phyloP scores from a whole-genome alignment of 2,797 vertebrate genomes.

The Sebastolobus altivelis region DNA sequence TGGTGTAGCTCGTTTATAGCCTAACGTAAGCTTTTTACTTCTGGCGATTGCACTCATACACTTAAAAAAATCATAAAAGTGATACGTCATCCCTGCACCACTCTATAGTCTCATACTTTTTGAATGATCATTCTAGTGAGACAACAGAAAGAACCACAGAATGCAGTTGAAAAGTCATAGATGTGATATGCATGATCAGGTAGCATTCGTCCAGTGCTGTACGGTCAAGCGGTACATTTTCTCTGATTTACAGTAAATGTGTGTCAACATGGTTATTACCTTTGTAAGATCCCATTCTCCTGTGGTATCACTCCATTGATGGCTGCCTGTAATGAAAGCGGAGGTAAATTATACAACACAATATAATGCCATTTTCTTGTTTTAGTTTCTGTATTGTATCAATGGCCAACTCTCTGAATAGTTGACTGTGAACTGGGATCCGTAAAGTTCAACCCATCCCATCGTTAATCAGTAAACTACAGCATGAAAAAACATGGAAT shows the following conservation, averaged over 20 bases:
- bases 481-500: neutral
- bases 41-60: too few species aligned
- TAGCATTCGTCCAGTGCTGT: neutral
- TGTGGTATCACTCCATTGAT: slow-evolving; percentile 99
- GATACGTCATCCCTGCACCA: too few species aligned
- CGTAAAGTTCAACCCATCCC: neutral
- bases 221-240: neutral
- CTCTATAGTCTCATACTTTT: neutral
- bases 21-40: too few species aligned
- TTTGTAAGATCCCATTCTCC: slow-evolving; percentile 98
- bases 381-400: neutral
- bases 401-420: neutral
- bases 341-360: neutral
- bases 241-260: slow-evolving; percentile 16
- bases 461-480: neutral
- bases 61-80: too few species aligned
- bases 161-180: neutral
- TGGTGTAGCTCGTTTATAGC: too few species aligned
- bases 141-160: neutral
- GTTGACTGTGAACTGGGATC: neutral
- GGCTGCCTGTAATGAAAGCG: slow-evolving; percentile 91
- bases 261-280: slow-evolving; percentile 83
- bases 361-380: neutral
- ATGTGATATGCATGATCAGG: neutral
- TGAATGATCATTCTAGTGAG: neutral